Conservation (phyloP, 2,888 invertebrate genomes). For the Unio delphinus region DNA sequence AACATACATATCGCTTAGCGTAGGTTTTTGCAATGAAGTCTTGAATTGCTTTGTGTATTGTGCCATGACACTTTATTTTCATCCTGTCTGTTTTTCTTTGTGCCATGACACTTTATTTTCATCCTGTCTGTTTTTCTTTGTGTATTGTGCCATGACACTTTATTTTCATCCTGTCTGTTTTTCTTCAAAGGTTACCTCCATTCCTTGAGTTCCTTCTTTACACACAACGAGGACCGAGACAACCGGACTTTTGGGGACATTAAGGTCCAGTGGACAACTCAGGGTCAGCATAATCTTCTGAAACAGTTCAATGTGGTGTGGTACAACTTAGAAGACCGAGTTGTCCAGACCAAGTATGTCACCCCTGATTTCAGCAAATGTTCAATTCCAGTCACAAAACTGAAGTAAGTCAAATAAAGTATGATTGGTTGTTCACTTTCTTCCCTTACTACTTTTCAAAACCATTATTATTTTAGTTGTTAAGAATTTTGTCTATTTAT, state of each 20-base stretch:
- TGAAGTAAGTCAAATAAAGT: slow-evolving; percentile 53
- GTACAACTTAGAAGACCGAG: slow-evolving; percentile 63
- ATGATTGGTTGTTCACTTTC: neutral
- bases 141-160: neutral
- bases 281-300: slow-evolving; percentile 51
- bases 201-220: slow-evolving; percentile 50
- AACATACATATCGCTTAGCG: too few relatives aligned
- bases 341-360: slow-evolving; percentile 65
- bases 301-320: slow-evolving; percentile 68
- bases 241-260: slow-evolving; percentile 63
- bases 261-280: slow-evolving; percentile 63
- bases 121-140: neutral
- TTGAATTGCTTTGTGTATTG: too few relatives aligned
- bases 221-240: slow-evolving; percentile 50
- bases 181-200: slow-evolving; percentile 47
- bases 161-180: neutral
- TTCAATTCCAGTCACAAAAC: slow-evolving; percentile 61
- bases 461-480: too few relatives aligned
- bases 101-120: neutral
- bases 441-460: too few relatives aligned
- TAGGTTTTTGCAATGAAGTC: too few relatives aligned
- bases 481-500: too few relatives aligned
- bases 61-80: neutral
- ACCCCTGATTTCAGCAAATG: slow-evolving; percentile 57
- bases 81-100: neutral